Conservation (phyloP, 2,797 vertebrate species). For the Enteromius viviparus region DNA sequence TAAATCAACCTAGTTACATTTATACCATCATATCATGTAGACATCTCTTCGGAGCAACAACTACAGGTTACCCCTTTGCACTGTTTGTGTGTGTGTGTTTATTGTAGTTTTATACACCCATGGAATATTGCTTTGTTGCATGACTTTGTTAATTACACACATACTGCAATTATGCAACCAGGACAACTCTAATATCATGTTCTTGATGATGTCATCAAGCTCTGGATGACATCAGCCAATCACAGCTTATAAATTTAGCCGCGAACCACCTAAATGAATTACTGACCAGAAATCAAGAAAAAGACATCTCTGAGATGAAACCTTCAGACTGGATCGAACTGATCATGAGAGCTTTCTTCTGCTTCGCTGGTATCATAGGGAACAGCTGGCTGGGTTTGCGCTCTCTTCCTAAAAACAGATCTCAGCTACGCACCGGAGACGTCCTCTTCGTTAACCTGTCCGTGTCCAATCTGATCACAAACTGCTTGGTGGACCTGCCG, state of each 20-base stretch:
- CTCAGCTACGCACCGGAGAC: slow-evolving; percentile 72
- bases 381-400: slow-evolving; percentile 76
- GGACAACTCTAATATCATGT: slow-evolving; percentile 1
- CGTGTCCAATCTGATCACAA: slow-evolving; percentile 80
- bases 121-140: slow-evolving; percentile 3
- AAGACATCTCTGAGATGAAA: slow-evolving; percentile 60
- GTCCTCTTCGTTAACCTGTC: slow-evolving; percentile 80
- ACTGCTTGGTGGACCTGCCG: slow-evolving; percentile 78
- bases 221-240: not conserved
- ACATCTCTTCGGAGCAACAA: too few relatives aligned
- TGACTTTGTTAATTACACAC: not conserved
- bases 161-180: slow-evolving; percentile 21
- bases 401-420: slow-evolving; percentile 67
- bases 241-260: not conserved
- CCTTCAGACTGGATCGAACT: slow-evolving; percentile 61
- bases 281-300: not conserved
- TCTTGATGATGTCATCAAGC: not conserved
- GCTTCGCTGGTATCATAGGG: slow-evolving; percentile 74
- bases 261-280: not conserved
- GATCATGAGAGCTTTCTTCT: slow-evolving; percentile 72
- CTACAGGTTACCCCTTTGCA: too few relatives aligned
- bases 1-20: too few relatives aligned
- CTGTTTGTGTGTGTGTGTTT: not conserved
- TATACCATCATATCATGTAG: too few relatives aligned
- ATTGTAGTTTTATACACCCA: not conserved